phyloP scores from a whole-genome alignment of 2,797 vertebrate genomes.

The Lerista edwardsae region DNA sequence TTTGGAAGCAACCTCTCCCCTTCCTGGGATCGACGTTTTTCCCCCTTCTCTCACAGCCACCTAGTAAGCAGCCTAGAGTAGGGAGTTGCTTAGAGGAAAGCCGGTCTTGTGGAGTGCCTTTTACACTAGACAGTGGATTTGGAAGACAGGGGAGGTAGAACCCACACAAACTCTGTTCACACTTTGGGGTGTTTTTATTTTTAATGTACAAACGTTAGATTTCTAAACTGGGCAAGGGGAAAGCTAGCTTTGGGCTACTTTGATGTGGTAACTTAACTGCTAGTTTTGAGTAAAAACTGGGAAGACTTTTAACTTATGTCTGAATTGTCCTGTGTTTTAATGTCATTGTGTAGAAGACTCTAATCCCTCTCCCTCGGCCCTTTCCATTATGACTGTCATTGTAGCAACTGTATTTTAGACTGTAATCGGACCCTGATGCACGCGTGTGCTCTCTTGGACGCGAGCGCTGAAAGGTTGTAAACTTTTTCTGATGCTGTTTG shows the following conservation, averaged over 20 bases:
- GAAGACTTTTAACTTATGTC: conserved; percentile 82
- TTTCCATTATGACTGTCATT: conserved; percentile 83
- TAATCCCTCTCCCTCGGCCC: conserved; percentile 45
- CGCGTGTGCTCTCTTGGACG: conserved; percentile 56
- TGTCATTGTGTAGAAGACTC: conserved; percentile 87
- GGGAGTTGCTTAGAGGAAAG: not conserved
- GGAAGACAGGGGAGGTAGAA: conserved; percentile 40
- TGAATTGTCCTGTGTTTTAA: conserved; percentile 86
- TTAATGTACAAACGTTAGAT: conserved; percentile 78
- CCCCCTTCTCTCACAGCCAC: not conserved
- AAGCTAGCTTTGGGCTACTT: conserved; percentile 75
- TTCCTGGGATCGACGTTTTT: rapidly evolving
- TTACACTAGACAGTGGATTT: conserved; percentile 59
- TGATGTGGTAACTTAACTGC: conserved; percentile 78
- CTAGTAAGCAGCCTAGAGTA: rapidly evolving
- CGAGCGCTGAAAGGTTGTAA: conserved; percentile 82
- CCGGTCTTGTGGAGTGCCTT: conserved; percentile 72
- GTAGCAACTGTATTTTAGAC: conserved; percentile 87
- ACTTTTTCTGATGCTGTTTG: conserved; percentile 78
- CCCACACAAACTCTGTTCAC: conserved; percentile 21
- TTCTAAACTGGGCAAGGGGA: conserved; percentile 80
- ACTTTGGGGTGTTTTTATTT: conserved; percentile 31
- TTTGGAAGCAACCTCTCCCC: no score
- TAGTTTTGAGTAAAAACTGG: conserved; percentile 82
- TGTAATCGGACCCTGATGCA: conserved; percentile 75